Evolutionary conservation across 2,888 invertebrate species (phyloP).

Genomic region (Ennomos quercinarius): DNA sequence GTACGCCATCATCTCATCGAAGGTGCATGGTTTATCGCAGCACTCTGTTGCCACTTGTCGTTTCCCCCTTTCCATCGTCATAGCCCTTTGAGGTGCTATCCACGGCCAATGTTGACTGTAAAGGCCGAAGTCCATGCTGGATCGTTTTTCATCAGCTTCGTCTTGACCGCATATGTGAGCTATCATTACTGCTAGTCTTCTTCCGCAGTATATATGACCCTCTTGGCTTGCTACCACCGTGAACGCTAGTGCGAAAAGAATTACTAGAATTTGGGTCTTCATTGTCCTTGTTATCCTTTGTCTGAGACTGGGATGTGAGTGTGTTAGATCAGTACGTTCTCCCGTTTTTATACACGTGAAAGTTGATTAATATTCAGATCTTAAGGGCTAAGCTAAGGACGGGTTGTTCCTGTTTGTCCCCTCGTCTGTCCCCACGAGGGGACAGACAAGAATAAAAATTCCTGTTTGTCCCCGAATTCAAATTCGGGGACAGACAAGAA

Average conservation of each 20-base stretch:
- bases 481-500: too few species aligned
- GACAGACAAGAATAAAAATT: too few species aligned
- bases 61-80: slow-evolving; percentile 45
- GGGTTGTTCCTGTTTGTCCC: too few species aligned
- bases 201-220: slow-evolving; percentile 43
- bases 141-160: too few species aligned
- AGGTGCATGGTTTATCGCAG: slow-evolving; percentile 53
- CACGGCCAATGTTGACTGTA: slow-evolving; percentile 29
- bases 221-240: slow-evolving; percentile 2
- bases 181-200: slow-evolving; percentile 32
- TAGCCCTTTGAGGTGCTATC: slow-evolving; percentile 43
- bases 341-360: slow-evolving; percentile 42
- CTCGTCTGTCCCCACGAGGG: too few species aligned
- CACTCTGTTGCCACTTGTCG: slow-evolving; percentile 52
- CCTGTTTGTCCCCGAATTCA: too few species aligned
- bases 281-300: neutral
- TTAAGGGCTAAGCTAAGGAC: slow-evolving; percentile 23
- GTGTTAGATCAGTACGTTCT: neutral
- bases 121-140: neutral
- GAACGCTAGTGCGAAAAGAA: neutral
- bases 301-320: slow-evolving; percentile 3
- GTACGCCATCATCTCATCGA: slow-evolving; percentile 48
- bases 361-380: slow-evolving; percentile 47
- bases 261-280: too few species aligned
- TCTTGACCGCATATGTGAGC: too few species aligned